These are phyloP conservation scores for Pomacea canaliculata DNA, from an alignment of 2,888 invertebrate genomes.

Conservation along the genomic window DNA sequence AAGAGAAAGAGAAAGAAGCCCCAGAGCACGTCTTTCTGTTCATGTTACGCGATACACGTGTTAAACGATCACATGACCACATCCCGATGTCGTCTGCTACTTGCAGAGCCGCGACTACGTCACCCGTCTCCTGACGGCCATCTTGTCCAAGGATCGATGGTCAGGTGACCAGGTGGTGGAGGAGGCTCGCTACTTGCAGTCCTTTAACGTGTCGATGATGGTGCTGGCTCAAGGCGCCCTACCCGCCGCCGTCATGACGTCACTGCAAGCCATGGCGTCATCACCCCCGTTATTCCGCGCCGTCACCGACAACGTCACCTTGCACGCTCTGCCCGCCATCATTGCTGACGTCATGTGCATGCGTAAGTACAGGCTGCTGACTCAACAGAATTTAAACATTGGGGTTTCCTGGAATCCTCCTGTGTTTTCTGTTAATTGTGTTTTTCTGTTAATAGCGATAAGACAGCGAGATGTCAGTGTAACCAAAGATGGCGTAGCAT, in stretches of 20 bases:
- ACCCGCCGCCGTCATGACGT: background rate
- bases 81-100: background rate
- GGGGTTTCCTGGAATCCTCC: background rate
- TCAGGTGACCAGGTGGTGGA: slow-evolving; percentile 1
- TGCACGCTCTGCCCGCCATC: slow-evolving; percentile 20
- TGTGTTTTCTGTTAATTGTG: background rate
- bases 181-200: slow-evolving; percentile 21
- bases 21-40: too few species aligned
- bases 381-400: background rate
- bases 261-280: slow-evolving; percentile 22
- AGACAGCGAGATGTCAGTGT: too few species aligned
- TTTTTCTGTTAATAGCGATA: background rate
- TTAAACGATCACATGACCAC: background rate
- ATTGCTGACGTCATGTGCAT: slow-evolving; percentile 16
- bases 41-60: too few species aligned
- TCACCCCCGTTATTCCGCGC: slow-evolving; percentile 13
- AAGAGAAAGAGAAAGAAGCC: too few species aligned
- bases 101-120: slow-evolving; percentile 1
- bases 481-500: too few species aligned
- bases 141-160: slow-evolving; percentile 20
- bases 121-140: slow-evolving; percentile 5
- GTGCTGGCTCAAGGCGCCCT: slow-evolving; percentile 2
- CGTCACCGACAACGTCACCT: slow-evolving; percentile 18
- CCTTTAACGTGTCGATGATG: slow-evolving; percentile 21
- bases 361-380: slow-evolving; percentile 9